A percentile compares a stretch with the other conserved stretches of the same genome.
phyloP scores from a whole-genome alignment of 2,113 vertebrate species.

The Danionella cerebrum region DNA sequence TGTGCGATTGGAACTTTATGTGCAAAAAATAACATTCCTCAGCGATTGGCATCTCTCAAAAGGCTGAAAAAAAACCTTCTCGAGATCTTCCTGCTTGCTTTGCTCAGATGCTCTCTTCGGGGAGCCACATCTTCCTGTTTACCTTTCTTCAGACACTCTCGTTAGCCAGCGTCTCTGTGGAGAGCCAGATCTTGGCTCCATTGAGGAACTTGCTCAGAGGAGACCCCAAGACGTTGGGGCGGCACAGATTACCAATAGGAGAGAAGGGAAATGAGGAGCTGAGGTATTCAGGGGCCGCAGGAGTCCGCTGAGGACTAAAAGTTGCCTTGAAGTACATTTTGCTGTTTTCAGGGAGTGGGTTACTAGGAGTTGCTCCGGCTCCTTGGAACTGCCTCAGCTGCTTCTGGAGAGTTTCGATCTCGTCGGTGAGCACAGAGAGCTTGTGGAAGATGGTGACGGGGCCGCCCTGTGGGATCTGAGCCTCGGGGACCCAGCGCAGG shows the following conservation, averaged over 20 bases:
- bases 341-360: conserved; percentile 54
- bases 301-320: conserved; percentile 40
- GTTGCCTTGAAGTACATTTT: conserved; percentile 81
- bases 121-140: no score
- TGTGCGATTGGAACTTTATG: conserved; percentile 43
- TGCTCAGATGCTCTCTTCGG: conserved; percentile 74
- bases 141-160: conserved; percentile 65
- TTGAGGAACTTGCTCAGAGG: conserved; percentile 92
- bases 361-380: conserved; percentile 46
- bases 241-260: conserved; percentile 85
- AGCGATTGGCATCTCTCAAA: background rate
- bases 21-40: conserved; percentile 19
- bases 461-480: conserved; percentile 80
- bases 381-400: conserved; percentile 70
- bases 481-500: conserved; percentile 92
- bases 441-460: conserved; percentile 75
- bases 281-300: conserved; percentile 71
- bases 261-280: conserved; percentile 92
- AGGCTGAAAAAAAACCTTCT: background rate
- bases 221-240: conserved; percentile 80
- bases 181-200: conserved; percentile 92
- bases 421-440: conserved; percentile 79
- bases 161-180: conserved; percentile 88
- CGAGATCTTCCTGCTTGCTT: background rate
- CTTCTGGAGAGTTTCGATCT: conserved; percentile 78